These are phyloP conservation scores for Odontesthes bonariensis DNA, from an alignment of 2,113 vertebrate species.

Conservation along the genomic window DNA sequence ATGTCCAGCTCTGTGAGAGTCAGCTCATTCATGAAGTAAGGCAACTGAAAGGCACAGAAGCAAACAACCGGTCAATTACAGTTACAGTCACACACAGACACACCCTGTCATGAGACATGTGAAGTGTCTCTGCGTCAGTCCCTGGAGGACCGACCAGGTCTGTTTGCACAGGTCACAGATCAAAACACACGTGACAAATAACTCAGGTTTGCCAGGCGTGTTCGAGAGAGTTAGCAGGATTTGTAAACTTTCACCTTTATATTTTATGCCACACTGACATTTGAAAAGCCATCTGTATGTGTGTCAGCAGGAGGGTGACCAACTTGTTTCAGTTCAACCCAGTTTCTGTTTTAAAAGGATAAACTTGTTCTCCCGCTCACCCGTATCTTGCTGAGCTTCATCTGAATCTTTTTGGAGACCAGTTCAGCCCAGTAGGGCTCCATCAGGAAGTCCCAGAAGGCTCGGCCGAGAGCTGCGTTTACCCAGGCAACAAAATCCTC, in stretches of 20 bases:
- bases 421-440: slow-evolving; percentile 95
- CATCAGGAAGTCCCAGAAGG: slow-evolving; percentile 97
- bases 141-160: neutral
- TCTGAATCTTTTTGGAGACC: slow-evolving; percentile 99
- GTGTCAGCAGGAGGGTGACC: too few species aligned
- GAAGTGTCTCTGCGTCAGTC: neutral
- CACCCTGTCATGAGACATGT: too few species aligned
- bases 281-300: too few species aligned
- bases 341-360: neutral
- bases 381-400: slow-evolving; percentile 99
- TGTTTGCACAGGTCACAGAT: too few species aligned
- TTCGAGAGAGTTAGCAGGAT: too few species aligned
- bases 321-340: neutral
- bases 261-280: too few species aligned
- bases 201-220: too few species aligned
- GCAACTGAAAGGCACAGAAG: slow-evolving; percentile 84
- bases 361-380: slow-evolving; percentile 76
- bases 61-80: neutral
- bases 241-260: too few species aligned
- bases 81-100: neutral
- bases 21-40: slow-evolving; percentile 99
- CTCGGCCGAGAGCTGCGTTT: slow-evolving; percentile 91
- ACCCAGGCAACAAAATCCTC: slow-evolving; percentile 92
- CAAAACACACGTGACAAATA: neutral
- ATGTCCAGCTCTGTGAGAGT: slow-evolving; percentile 97